Conservation (phyloP, 2,797 vertebrate genomes). For the Gymnocypris eckloni region DNA sequence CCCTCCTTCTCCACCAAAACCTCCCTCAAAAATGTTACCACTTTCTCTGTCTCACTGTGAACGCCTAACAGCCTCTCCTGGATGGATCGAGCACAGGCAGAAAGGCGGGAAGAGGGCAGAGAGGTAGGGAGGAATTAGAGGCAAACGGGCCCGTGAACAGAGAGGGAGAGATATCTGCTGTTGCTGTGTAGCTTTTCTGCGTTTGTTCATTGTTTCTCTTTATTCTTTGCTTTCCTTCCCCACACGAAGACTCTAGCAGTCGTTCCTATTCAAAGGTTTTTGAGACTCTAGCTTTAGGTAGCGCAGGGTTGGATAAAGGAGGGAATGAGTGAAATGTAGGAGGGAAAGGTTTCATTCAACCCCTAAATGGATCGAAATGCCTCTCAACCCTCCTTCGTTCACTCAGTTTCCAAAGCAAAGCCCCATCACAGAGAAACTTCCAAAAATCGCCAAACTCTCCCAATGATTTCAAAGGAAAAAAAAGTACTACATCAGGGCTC, state of each 20-base stretch:
- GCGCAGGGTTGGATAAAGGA: slow-evolving; percentile 52
- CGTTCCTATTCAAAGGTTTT: slow-evolving; percentile 44
- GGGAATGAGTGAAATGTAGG: slow-evolving; percentile 48
- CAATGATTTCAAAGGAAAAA: slow-evolving; percentile 76
- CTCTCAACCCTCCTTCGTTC: slow-evolving; percentile 64
- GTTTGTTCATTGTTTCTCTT: slow-evolving; percentile 48
- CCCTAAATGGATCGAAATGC: slow-evolving; percentile 21
- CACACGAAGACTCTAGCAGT: slow-evolving; percentile 44
- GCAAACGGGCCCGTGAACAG: slow-evolving; percentile 3
- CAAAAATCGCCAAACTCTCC: slow-evolving; percentile 71
- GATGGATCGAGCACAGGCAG: slow-evolving; percentile 24
- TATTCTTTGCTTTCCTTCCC: slow-evolving; percentile 44
- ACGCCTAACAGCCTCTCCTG: slow-evolving; percentile 47
- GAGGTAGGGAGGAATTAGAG: slow-evolving; percentile 35
- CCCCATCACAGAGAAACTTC: slow-evolving; percentile 77
- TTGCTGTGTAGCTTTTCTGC: slow-evolving; percentile 58
- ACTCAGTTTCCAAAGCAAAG: slow-evolving; percentile 76
- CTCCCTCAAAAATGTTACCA: slow-evolving; percentile 21
- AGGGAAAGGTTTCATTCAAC: slow-evolving; percentile 33
- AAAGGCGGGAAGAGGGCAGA: slow-evolving; percentile 21
- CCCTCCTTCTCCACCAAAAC: slow-evolving; percentile 42
- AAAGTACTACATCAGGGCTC: slow-evolving; percentile 82
- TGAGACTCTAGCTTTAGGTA: slow-evolving; percentile 55
- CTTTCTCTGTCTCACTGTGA: slow-evolving; percentile 54
- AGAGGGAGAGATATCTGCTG: slow-evolving; percentile 50